Percentiles rank a stretch among this genome's conserved stretches.
These are phyloP conservation scores for Trematomus loennbergii DNA, from an alignment of 2,113 vertebrate genomes.

Conservation along the genomic window DNA sequence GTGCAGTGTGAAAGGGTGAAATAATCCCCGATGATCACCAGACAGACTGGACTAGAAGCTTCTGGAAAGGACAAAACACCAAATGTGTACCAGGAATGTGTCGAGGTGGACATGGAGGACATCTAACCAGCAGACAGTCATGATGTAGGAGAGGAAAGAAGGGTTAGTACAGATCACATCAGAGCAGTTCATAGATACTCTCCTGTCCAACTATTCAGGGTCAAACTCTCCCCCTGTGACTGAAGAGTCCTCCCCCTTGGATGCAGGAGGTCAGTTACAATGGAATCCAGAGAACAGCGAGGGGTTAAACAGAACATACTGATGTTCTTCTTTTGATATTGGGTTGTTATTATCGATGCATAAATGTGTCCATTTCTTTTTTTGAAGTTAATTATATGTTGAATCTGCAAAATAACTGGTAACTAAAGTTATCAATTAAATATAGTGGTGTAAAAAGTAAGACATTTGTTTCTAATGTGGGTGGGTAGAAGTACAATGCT, in stretches of 20 bases:
- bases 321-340: background rate
- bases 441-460: background rate
- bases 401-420: too few species aligned
- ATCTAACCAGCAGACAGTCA: slow-evolving; percentile 1
- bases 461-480: background rate
- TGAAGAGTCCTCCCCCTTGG: background rate
- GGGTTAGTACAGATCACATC: background rate
- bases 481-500: background rate
- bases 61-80: background rate
- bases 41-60: background rate
- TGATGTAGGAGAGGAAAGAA: slow-evolving; percentile 14
- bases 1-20: slow-evolving; percentile 23
- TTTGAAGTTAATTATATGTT: background rate
- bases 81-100: slow-evolving; percentile 27
- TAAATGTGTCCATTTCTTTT: background rate
- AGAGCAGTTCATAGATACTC: background rate
- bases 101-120: slow-evolving; percentile 3
- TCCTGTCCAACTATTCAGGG: background rate
- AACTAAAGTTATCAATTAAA: background rate
- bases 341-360: background rate
- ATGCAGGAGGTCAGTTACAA: background rate
- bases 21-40: background rate
- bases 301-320: background rate
- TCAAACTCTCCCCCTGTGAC: background rate
- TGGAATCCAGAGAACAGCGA: background rate